Evolutionary conservation across 2,113 vertebrate genomes (phyloP), one percentile per base, ranked within the genome.

Genomic region (Asarcornis scutulata): DNA sequence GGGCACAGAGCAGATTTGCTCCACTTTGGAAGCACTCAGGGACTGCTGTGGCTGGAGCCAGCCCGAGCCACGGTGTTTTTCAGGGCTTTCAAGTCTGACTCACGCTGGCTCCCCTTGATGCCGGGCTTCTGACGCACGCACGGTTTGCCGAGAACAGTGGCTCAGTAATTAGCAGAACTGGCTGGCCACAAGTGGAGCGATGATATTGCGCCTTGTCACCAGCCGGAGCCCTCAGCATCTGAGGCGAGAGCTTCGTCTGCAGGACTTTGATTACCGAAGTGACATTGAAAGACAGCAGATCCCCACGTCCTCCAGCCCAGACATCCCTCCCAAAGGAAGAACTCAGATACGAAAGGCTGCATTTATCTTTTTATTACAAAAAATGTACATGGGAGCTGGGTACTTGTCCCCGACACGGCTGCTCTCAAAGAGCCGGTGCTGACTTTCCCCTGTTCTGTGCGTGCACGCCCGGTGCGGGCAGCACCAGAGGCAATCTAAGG

Each of bases 271-370:
- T 81, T 53, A n/a, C 81, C 29, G 66, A 71, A 66, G 85, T 66
- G 94, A 55, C 94, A 66, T 5, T 71, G 76, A 93, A 72, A 93
- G 88, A 32, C 72, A 55, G 77, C 83, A 89, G 88, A 86, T 44
- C 44, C 77, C 71, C 32, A 4, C 1, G 44, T 40, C 81, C 81
- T n/a, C 76, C 60, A 58, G 84, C 36, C 76, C 88, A 72, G 69
- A 77, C 42, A 22, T 31, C 72, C 85, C 66, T 85, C 71, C 84
- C 16, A 4, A 59, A 62, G 66, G 60, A 36, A 52, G 22, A 53
- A 26, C 67, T 27, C 27, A 18, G 48, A 59, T 78, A 63, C 4
- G 9, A 85, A 59, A 85, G 67, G 42, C 44, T 68, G 42, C 6
- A 3, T 85, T 88, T 91, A 68, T 31, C 40, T 62, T 72, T 62